Base-by-base conservation (phyloP, 2,113 vertebrate species). In the Phrynosoma platyrhinos region DNA sequence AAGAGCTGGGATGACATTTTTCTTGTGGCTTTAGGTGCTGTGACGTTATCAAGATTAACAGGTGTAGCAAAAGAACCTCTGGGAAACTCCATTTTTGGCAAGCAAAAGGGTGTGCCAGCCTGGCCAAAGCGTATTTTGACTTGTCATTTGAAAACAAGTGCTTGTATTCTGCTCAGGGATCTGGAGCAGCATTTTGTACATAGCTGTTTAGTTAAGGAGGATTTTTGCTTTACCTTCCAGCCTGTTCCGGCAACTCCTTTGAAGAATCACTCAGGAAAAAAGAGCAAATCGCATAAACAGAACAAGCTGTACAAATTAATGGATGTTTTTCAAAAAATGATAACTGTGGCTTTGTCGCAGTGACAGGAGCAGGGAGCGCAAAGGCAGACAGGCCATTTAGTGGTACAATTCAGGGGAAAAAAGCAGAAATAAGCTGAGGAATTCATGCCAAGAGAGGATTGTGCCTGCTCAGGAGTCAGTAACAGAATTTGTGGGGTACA, bases 1-100 rank as follows among this genome's bases (percentile, higher is more conserved):
- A 85, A 84, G 94, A 90, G 89, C 88, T 92, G 90, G 86, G 88
- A 89, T 91, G 42, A n/a, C 89, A 68, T 25, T 74, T 84, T 82
- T 82, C 83, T 62, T 78, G 21, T 85, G 84, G 80, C 91, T 94
- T 84, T 76, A 90, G 91, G 87, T 94, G 87, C 71, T 27, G 77
- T 89, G 92, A 92, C 89, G 89, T 92, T 92, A 93, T 90, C 95
- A 92, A 84, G 89, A 64, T 52, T 6, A 91, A 87, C 84, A 93
- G 89, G 87, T 93, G 25, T 0, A 36, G 85, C 88, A 89, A 69
- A 89, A 82, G 83, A 84, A 88, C 92, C 88, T 0, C 27, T 89
- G 92, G 90, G 89, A 71, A 90, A 84, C 84, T 52, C 81, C 74
- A 85, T 87, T 91, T 62, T 85, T 92, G 90, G 90, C 92, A 91